phyloP scores from a whole-genome alignment of 2,797 vertebrate genomes.

The Macropus fuliginosus region DNA sequence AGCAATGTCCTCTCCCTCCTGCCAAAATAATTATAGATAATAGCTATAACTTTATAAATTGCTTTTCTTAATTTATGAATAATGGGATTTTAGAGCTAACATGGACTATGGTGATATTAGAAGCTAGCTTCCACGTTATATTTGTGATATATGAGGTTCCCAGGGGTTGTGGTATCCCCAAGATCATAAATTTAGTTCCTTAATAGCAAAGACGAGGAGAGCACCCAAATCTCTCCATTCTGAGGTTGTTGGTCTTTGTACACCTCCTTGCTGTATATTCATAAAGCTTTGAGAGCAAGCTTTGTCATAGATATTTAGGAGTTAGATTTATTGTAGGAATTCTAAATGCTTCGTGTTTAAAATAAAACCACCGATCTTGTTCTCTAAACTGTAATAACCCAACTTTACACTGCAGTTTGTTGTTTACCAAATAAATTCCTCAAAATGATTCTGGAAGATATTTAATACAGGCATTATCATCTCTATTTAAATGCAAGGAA shows the following conservation, averaged over 20 bases:
- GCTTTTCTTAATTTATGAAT: not conserved
- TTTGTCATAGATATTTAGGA: not conserved
- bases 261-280: not conserved
- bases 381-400: not conserved
- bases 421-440: not conserved
- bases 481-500: not conserved
- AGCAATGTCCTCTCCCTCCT: not conserved
- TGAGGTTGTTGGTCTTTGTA: not conserved
- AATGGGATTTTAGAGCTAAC: not conserved
- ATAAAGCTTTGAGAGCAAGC: not conserved
- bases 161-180: not conserved
- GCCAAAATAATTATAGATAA: not conserved
- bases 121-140: not conserved
- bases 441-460: not conserved
- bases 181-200: not conserved
- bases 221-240: not conserved
- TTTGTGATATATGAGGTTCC: not conserved
- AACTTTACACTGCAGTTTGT: not conserved
- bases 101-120: not conserved
- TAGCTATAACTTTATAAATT: not conserved
- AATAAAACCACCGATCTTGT: not conserved
- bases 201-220: not conserved
- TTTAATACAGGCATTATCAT: not conserved
- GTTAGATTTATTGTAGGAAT: not conserved
- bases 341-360: not conserved